Evolutionary conservation across 2,113 vertebrate species (phyloP), one percentile per base, ranked within the genome.

Genomic region (Oreochromis niloticus): DNA sequence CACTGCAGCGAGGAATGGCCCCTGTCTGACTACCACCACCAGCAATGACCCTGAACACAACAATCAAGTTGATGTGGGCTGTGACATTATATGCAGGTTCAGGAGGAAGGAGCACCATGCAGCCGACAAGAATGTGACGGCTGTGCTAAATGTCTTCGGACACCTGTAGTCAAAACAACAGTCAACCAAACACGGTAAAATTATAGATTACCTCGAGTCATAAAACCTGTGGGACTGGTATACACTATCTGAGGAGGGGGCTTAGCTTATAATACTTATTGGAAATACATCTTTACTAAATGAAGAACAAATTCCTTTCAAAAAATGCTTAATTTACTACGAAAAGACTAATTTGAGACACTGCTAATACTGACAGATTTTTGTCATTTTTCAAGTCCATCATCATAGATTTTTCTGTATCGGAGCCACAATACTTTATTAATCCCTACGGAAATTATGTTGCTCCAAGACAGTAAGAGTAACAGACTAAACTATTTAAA

Each of bases 1-100:
- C 87, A 87, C 86, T 55, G 36, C 46, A 32, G 84, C 89, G 79
- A 89, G 92, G 90, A 91, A 75, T 87, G 90, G 92, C 94, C 93
- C 92, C 88, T 93, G 91, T 93, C 92, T 89, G 94, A 90, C 93
- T 89, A 88, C 87, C 86, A 86, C 80, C 88, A 89, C 63, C 87
- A 90, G 88, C 92, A 90, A 81, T 91, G 94, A 94, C 94, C 93
- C 92, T 63, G 88, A 86, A 93, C 93, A 88, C 85, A 84, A 57
- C 81, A 83, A 90, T 92, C 92, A 90, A 87, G 86, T 88, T 84
- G 91, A 89, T 88, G 80, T 13, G 24, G 87, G 41, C 79, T 87
- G 71, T 88, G 89, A 89, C 86, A 84, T 92, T 82, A 88, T 81
- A 80, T 63, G 57, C 85, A 87, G 86, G 84, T 88, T 92, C 82